A percentile compares a stretch with the other conserved stretches of the same genome.
Evolutionary conservation across 2,888 invertebrate genomes (phyloP).

Genomic region (Maniola hyperantus): DNA sequence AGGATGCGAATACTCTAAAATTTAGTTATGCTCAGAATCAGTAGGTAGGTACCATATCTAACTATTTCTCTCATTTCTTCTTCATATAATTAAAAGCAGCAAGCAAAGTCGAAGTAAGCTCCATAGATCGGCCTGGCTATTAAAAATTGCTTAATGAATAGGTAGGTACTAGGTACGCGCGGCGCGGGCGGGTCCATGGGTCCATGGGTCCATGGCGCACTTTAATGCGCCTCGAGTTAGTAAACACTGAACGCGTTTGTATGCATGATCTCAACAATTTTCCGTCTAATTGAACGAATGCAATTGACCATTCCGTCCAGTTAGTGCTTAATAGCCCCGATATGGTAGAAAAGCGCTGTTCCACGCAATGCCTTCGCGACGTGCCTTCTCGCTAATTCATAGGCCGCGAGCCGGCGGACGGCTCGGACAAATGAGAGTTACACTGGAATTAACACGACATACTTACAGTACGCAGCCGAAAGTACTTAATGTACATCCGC

Average conservation of each 20-base stretch:
- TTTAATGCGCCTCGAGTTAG: conserved; percentile 9
- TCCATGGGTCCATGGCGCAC: neutral
- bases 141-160: conserved; percentile 15
- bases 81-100: too few species aligned
- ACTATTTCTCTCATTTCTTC: too few species aligned
- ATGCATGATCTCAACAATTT: conserved; percentile 65
- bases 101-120: too few species aligned
- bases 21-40: too few species aligned
- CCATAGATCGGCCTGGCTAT: neutral
- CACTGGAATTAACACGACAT: too few species aligned
- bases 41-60: too few species aligned
- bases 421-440: too few species aligned
- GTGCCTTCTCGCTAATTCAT: neutral
- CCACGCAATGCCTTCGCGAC: neutral
- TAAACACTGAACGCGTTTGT: conserved; percentile 40
- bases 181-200: too few species aligned
- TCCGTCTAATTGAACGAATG: conserved; percentile 78
- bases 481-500: too few species aligned
- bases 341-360: conserved; percentile 46
- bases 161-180: too few species aligned
- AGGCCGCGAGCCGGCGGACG: neutral
- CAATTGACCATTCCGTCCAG: conserved; percentile 75
- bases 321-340: conserved; percentile 71
- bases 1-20: too few species aligned
- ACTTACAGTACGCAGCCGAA: too few species aligned